A percentile compares a stretch with the other conserved stretches of the same genome.
Evolutionary conservation across 2,888 invertebrate species (phyloP).

Genomic region (Microctonus brassicae): DNA sequence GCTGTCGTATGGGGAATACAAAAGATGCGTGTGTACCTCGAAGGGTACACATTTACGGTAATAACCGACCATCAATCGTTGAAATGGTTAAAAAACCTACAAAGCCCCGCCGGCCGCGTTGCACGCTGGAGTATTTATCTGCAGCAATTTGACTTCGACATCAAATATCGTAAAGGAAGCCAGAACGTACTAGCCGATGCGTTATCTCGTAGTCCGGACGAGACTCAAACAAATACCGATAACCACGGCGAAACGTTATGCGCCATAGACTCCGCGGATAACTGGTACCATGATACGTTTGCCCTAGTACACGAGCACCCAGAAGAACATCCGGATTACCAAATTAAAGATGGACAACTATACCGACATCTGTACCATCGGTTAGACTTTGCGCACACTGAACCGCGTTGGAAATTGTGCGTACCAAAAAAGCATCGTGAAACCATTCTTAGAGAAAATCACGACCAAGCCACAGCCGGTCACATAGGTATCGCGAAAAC

Average conservation of each 20-base stretch:
- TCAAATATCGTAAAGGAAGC: conserved; percentile 30
- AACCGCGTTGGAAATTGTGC: too few relatives aligned
- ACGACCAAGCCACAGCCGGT: too few relatives aligned
- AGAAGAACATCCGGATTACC: background rate
- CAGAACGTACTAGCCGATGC: conserved; percentile 38
- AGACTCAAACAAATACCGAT: background rate
- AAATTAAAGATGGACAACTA: conserved; percentile 46
- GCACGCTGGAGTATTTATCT: conserved; percentile 42
- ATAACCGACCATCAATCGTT: conserved; percentile 25
- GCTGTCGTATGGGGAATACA: too few relatives aligned
- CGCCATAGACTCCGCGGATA: background rate
- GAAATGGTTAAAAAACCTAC: conserved; percentile 27
- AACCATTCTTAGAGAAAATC: too few relatives aligned
- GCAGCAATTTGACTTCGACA: conserved; percentile 32
- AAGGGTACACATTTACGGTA: too few relatives aligned
- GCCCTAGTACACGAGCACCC: background rate
- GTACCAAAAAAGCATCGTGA: too few relatives aligned
- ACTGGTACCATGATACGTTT: too few relatives aligned
- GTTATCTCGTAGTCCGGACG: conserved; percentile 25
- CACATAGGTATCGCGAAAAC: too few relatives aligned
- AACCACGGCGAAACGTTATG: background rate
- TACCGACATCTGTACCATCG: conserved; percentile 28
- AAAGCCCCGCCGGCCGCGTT: conserved; percentile 31
- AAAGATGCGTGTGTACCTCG: too few relatives aligned
- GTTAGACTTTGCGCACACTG: too few relatives aligned